Evolutionary conservation across 2,888 invertebrate species (phyloP).

Genomic region (Pherbina coryleti): DNA sequence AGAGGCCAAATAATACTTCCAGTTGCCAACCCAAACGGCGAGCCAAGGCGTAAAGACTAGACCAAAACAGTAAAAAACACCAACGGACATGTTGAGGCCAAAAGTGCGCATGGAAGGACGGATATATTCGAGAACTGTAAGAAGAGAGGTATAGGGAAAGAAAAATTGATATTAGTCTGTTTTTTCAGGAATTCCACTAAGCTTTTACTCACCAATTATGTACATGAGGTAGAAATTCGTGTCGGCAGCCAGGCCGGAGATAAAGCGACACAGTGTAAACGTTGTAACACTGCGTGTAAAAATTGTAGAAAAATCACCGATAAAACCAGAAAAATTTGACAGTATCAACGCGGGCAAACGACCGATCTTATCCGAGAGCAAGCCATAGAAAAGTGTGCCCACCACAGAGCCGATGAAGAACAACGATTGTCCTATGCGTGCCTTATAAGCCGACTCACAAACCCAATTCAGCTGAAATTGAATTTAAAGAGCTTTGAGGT

Average conservation of each 20-base stretch:
- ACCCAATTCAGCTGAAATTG: constrained; percentile 72
- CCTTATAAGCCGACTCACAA: constrained; percentile 74
- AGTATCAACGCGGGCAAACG: constrained; percentile 73
- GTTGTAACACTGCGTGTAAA: constrained; percentile 70
- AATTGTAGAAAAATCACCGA: constrained; percentile 73
- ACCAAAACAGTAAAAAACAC: constrained; percentile 73
- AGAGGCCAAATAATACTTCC: constrained; percentile 72
- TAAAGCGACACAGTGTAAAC: constrained; percentile 72
- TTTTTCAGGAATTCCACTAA: not conserved
- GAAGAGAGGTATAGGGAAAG: not conserved
- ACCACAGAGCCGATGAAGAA: constrained; percentile 75
- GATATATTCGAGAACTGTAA: constrained; percentile 74
- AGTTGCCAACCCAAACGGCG: constrained; percentile 70
- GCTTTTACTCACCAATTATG: constrained; percentile 71
- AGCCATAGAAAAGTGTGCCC: constrained; percentile 73
- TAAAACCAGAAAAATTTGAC: constrained; percentile 72
- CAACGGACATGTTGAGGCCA: constrained; percentile 74
- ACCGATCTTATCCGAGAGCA: constrained; percentile 73
- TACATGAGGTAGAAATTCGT: constrained; percentile 76
- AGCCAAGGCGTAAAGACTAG: constrained; percentile 72
- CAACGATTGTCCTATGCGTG: constrained; percentile 73
- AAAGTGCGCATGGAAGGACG: constrained; percentile 73
- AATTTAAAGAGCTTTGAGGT: constrained; percentile 6
- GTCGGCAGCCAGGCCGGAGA: constrained; percentile 75
- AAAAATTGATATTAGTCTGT: not conserved